These are phyloP conservation scores for Psittacara wagleri DNA, from an alignment of 2,113 vertebrate species.

Conservation along the genomic window DNA sequence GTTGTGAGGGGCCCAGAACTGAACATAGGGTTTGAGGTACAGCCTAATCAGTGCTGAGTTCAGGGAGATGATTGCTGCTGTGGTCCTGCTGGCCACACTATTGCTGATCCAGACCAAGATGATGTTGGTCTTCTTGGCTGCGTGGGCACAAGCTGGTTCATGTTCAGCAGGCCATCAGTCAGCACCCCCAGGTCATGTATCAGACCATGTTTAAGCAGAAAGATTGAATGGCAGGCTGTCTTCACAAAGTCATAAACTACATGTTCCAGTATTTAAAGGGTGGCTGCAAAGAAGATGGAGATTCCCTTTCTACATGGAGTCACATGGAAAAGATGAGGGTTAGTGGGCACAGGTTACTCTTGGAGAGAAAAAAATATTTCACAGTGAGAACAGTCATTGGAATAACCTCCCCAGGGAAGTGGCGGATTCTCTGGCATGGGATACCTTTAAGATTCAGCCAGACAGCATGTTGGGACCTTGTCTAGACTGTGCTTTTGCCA, in stretches of 20 bases:
- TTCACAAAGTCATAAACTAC: neutral
- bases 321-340: neutral
- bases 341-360: neutral
- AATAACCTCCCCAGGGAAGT: neutral
- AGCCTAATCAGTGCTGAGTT: neutral
- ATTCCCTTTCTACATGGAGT: neutral
- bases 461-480: neutral
- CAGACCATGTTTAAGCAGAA: neutral
- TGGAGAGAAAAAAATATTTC: neutral
- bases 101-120: neutral
- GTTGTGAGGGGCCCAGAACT: neutral
- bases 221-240: neutral
- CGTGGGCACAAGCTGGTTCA: neutral
- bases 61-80: neutral
- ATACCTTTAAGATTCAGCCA: neutral
- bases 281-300: neutral
- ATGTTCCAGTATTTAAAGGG: neutral
- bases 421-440: neutral
- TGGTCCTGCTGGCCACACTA: neutral
- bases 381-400: neutral
- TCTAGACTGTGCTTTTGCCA: neutral
- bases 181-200: neutral
- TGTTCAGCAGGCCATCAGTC: neutral
- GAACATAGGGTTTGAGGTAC: neutral
- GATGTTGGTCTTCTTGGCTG: neutral